These are phyloP conservation scores for Andinoacara biseriatus DNA, from an alignment of 2,113 vertebrate genomes.

Conservation along the genomic window DNA sequence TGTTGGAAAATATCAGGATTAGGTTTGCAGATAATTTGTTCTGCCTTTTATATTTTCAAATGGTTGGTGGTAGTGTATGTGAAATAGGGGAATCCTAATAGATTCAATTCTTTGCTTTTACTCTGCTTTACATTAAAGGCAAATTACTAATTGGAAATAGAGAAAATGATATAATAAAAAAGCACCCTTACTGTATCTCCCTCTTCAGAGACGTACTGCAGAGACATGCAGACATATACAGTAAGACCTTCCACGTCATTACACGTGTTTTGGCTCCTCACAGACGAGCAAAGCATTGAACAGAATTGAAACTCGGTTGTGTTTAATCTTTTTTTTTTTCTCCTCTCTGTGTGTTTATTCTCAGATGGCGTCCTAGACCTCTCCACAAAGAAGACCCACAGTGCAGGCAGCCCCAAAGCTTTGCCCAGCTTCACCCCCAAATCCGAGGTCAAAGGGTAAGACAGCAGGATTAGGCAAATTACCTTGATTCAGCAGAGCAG, in stretches of 20 bases:
- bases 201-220: not conserved
- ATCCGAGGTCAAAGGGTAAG: constrained; percentile 91
- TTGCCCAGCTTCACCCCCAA: constrained; percentile 84
- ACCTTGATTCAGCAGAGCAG: not conserved
- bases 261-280: not conserved
- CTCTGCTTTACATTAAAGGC: not conserved
- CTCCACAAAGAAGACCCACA: constrained; percentile 94
- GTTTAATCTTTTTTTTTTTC: not conserved
- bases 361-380: constrained; percentile 97
- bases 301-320: not conserved
- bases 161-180: not conserved
- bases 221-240: not conserved
- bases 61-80: not conserved
- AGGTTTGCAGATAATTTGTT: not conserved
- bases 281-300: not conserved
- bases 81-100: not conserved
- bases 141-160: not conserved
- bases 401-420: constrained; percentile 84
- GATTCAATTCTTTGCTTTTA: not conserved
- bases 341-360: constrained; percentile 22
- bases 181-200: not conserved
- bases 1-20: not conserved
- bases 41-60: not conserved
- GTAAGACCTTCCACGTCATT: not conserved
- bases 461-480: constrained; percentile 12